Conservation (phyloP, 2,888 invertebrate genomes). For the Cyclophora punctaria region DNA sequence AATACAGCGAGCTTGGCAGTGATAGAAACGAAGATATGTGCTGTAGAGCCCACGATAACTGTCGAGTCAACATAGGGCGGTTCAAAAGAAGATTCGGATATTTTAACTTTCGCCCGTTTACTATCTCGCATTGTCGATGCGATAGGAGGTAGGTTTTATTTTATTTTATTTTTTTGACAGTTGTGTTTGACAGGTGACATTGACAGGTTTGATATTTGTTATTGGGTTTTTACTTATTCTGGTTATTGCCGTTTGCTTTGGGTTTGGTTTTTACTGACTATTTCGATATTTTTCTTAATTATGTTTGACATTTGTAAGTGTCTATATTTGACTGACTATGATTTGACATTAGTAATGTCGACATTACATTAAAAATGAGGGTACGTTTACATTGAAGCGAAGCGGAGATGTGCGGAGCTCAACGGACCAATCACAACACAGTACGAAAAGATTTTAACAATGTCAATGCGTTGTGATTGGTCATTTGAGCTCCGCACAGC, state of each 20-base stretch:
- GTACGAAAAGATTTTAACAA: no score
- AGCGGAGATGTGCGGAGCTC: no score
- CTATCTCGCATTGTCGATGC: constrained; percentile 84
- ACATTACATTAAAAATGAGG: no score
- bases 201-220: background rate
- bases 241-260: constrained; percentile 7
- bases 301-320: no score
- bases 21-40: constrained; percentile 77
- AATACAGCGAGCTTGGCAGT: constrained; percentile 76
- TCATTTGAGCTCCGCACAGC: no score
- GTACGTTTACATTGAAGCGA: no score
- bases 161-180: background rate
- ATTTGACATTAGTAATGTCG: no score
- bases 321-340: no score
- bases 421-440: no score
- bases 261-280: no score
- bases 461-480: no score
- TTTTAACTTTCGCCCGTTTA: constrained; percentile 82
- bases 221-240: background rate
- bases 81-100: constrained; percentile 76
- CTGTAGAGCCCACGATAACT: constrained; percentile 84
- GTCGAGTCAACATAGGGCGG: constrained; percentile 77
- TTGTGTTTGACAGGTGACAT: background rate
- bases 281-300: no score
- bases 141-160: constrained; percentile 80